Evolutionary conservation across 30 jellyfish, hydroid and myxozoan species (phyloP).

Genomic region (Hydractinia symbiolongicarpus): DNA sequence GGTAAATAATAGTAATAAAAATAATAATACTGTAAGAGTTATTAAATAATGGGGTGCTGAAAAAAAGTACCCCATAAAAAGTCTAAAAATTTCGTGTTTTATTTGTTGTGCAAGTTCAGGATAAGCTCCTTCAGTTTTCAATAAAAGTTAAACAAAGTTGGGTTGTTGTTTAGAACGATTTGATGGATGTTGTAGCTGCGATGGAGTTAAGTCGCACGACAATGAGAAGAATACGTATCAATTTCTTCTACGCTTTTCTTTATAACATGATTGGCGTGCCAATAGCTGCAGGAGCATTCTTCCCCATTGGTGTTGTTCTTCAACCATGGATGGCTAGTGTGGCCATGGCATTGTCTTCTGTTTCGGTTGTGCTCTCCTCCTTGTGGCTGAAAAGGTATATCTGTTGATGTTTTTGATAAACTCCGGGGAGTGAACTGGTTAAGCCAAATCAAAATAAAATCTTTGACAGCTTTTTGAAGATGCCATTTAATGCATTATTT

Average conservation of each 20-base stretch:
- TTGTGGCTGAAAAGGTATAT: constrained; percentile 82
- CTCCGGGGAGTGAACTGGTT: not conserved
- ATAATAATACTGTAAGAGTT: too few relatives aligned
- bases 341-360: constrained; percentile 99
- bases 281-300: constrained; percentile 97
- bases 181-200: constrained; percentile 95
- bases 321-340: constrained; percentile 99
- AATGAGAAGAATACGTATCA: constrained; percentile 70
- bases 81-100: too few relatives aligned
- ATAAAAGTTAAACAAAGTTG: not conserved
- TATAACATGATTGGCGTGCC: constrained; percentile 97
- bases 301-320: constrained; percentile 77
- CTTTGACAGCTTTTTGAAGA: not conserved
- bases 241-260: constrained; percentile 83
- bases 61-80: too few relatives aligned
- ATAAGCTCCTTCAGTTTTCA: too few relatives aligned
- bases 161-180: constrained; percentile 49
- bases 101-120: too few relatives aligned
- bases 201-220: constrained; percentile 87
- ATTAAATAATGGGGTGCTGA: too few relatives aligned
- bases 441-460: not conserved
- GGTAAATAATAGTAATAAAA: too few relatives aligned
- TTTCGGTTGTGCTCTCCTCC: constrained; percentile 94
- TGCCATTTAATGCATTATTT: not conserved
- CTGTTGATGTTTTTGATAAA: not conserved